Evolutionary conservation across 2,113 vertebrate species (phyloP).

Genomic region (Halichoeres trimaculatus): DNA sequence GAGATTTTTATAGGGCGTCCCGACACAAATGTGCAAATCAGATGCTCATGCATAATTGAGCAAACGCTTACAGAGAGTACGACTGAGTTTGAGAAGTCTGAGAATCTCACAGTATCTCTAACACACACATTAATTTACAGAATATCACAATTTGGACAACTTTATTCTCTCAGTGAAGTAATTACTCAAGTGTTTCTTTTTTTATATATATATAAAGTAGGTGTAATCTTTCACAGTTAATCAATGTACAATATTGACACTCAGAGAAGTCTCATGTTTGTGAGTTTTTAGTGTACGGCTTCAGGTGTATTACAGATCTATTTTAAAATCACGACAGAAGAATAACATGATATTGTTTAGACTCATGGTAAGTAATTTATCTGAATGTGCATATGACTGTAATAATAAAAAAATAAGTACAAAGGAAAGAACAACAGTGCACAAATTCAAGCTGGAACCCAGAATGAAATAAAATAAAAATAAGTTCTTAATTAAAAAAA

Average conservation of each 20-base stretch:
- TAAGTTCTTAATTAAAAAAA: too few relatives aligned
- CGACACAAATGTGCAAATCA: slow-evolving; percentile 64
- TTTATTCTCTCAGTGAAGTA: slow-evolving; percentile 37
- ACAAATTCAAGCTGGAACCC: too few relatives aligned
- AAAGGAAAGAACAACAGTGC: too few relatives aligned
- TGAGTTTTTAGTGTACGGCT: background rate
- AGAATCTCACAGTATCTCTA: slow-evolving; percentile 13
- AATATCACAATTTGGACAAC: background rate
- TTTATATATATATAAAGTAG: background rate
- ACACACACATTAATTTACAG: slow-evolving; percentile 30
- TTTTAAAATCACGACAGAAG: too few relatives aligned
- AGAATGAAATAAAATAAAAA: too few relatives aligned
- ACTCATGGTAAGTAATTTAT: too few relatives aligned
- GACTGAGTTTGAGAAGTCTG: slow-evolving; percentile 36
- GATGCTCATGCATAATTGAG: slow-evolving; percentile 64
- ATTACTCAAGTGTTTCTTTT: background rate
- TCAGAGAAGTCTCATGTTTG: background rate
- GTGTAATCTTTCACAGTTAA: background rate
- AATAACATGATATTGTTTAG: too few relatives aligned
- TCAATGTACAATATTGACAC: background rate
- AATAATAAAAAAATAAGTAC: too few relatives aligned
- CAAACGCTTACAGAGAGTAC: slow-evolving; percentile 37
- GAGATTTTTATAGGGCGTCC: slow-evolving; percentile 59
- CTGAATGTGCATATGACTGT: too few relatives aligned
- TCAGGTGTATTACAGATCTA: background rate